A percentile compares a stretch with the other conserved stretches of the same genome.
phyloP scores from a whole-genome alignment of 2,888 invertebrate species.

The Apodemia duryi region DNA sequence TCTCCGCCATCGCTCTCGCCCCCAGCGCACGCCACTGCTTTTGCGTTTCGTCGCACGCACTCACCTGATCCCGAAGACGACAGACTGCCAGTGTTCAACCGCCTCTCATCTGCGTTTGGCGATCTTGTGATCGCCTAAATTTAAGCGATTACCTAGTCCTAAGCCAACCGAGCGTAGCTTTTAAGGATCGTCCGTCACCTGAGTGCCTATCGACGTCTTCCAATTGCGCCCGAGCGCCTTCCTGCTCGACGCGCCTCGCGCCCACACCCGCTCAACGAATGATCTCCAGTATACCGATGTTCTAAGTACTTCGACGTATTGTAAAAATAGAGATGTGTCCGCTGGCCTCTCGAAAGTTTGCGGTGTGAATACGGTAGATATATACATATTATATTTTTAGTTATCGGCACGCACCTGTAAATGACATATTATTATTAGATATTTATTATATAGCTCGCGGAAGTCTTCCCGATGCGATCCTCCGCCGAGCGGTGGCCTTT shows the following conservation, averaged over 20 bases:
- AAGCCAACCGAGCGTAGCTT: conserved; percentile 70
- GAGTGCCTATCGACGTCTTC: conserved; percentile 76
- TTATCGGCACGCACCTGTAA: conserved; percentile 77
- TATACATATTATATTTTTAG: conserved; percentile 50
- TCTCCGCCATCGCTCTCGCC: conserved; percentile 73
- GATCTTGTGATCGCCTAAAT: conserved; percentile 72
- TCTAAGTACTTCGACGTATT: conserved; percentile 66
- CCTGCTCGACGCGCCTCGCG: conserved; percentile 58
- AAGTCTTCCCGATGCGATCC: conserved; percentile 76
- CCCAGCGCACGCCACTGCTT: conserved; percentile 66
- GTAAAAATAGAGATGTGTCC: conserved; percentile 68
- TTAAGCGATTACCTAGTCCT: conserved; percentile 57
- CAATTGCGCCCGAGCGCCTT: conserved; percentile 64
- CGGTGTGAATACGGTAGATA: conserved; percentile 74
- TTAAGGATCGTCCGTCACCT: conserved; percentile 70
- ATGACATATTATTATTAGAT: conserved; percentile 77
- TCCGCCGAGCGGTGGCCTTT: conserved; percentile 78
- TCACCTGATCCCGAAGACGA: conserved; percentile 80
- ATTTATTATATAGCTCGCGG: conserved; percentile 78
- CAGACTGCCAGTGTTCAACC: conserved; percentile 88
- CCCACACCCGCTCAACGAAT: conserved; percentile 75
- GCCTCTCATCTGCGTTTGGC: conserved; percentile 69
- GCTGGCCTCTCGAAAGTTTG: conserved; percentile 78
- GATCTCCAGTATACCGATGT: conserved; percentile 77
- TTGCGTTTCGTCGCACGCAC: conserved; percentile 65